Evolutionary conservation across 2,797 vertebrate genomes (phyloP).

Genomic region (Gobionotothen gibberifrons): DNA sequence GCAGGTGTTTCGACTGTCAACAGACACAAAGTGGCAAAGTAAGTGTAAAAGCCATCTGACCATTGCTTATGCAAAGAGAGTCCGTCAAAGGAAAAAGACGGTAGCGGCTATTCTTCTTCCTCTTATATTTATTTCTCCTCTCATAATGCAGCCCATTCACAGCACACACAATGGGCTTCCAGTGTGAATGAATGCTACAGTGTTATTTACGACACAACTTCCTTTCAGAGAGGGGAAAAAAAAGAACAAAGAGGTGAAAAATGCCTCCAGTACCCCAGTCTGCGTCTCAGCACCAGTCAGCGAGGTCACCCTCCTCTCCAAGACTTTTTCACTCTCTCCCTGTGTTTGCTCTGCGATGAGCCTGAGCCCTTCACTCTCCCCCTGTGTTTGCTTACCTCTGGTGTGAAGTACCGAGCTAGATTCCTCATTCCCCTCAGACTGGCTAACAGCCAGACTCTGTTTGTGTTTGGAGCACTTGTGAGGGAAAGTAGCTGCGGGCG

Average conservation of each 20-base stretch:
- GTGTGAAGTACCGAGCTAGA: conserved; percentile 68
- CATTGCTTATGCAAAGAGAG: conserved; percentile 40
- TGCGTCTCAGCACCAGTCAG: conserved; percentile 62
- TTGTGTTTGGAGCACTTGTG: conserved; percentile 40
- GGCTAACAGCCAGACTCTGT: conserved; percentile 63
- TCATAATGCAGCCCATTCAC: conserved; percentile 81
- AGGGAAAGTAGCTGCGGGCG: conserved; percentile 49
- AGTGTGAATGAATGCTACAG: conserved; percentile 72
- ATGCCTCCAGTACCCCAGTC: conserved; percentile 58
- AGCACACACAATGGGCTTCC: conserved; percentile 76
- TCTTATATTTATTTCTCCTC: conserved; percentile 76
- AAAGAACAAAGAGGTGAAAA: conserved; percentile 72
- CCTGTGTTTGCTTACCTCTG: conserved; percentile 69
- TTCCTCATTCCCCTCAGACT: conserved; percentile 73
- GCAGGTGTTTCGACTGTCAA: conserved; percentile 34
- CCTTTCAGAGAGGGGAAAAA: conserved; percentile 58
- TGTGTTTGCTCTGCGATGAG: conserved; percentile 65
- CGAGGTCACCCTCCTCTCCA: conserved; percentile 67
- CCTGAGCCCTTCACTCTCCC: conserved; percentile 47
- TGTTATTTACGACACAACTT: conserved; percentile 80
- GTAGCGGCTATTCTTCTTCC: conserved; percentile 64
- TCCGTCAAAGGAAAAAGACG: conserved; percentile 55
- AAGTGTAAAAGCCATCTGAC: conserved; percentile 30
- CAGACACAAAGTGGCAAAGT: conserved; percentile 5
- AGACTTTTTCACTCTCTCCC: conserved; percentile 43